These are phyloP conservation scores for Willisornis vidua DNA, from an alignment of 2,113 vertebrate species.

Conservation along the genomic window DNA sequence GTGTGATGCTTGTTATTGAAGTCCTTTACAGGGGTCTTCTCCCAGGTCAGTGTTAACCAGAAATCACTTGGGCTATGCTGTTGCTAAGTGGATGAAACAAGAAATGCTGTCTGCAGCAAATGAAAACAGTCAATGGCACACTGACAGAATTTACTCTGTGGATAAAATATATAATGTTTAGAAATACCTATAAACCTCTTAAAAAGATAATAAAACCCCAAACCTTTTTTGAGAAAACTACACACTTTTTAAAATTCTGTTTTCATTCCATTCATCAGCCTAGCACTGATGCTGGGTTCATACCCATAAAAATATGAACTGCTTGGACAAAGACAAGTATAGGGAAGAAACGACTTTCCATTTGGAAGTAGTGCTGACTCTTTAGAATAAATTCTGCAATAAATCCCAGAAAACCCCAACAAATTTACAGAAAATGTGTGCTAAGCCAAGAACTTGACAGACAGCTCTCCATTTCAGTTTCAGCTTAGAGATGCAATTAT, in stretches of 20 bases:
- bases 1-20: background rate
- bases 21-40: background rate
- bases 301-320: background rate
- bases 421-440: slow-evolving; percentile 33
- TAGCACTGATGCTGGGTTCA: background rate
- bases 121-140: slow-evolving; percentile 35
- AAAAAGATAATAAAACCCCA: background rate
- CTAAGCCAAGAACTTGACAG: slow-evolving; percentile 33
- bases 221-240: background rate
- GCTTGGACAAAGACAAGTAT: background rate
- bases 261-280: slow-evolving; percentile 32
- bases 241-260: slow-evolving; percentile 26
- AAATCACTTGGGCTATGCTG: background rate
- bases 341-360: background rate
- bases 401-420: slow-evolving; percentile 39
- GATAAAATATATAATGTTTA: background rate
- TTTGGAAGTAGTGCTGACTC: slow-evolving; percentile 23
- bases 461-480: slow-evolving; percentile 16
- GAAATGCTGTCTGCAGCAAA: background rate
- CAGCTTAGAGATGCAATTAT: slow-evolving; percentile 27
- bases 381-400: slow-evolving; percentile 46
- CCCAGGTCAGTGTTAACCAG: background rate
- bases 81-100: background rate
- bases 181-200: slow-evolving; percentile 26
- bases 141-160: slow-evolving; percentile 4